Base-by-base conservation (phyloP, 2,888 invertebrate genomes). In the Ametastegia equiseti region DNA sequence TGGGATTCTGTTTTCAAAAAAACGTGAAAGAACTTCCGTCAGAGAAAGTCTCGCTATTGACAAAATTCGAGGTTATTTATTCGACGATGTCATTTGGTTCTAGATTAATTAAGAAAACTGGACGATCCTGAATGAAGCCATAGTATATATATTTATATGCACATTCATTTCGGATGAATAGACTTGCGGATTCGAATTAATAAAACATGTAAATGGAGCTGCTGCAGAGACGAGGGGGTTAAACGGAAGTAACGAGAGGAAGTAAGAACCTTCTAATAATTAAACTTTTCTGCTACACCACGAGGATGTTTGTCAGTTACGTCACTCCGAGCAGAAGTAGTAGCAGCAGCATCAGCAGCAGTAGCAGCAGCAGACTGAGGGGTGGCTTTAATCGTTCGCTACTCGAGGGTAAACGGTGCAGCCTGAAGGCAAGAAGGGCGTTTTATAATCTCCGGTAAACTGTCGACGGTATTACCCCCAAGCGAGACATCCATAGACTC, bases 391-490 rank as follows among this genome's bases (percentile, higher is more conserved):
- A 78, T 78, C 78, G 57, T 33, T 47, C 60, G 42, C 60, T 47
- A 63, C 39, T 54, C 13, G 54, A 54, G 47, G 45, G 71, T 71
- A 47, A 54, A 45, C 75, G 33, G 19, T 75, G 78, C 36, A 60
- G 13, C 42, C 30, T 23, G 78, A 27, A 57, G 45, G 50, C 39
- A 42, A 63, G 78, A 23, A 78, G 78, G 78, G 60, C 42, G 78
- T 78, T 78, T 78, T 78, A 78, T 78, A 78, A 78, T 78, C 78
- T 78, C 78, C 60, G 78, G 78, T 78, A 57, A 78, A 78, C 78
- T 78, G 78, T 36, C 78, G 78, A 60, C 78, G 42, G 78, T 60
- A 78, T 78, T 42, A 78, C 60, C 78, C 78, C 42, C 78, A 63
- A 60, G 78, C 78, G 78, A 19, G 63, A 63, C 78, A 78, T 78